Evolutionary conservation across 2,113 vertebrate genomes (phyloP), one percentile per base, ranked within the genome.

Genomic region (Phalacrocorax brasilianus): DNA sequence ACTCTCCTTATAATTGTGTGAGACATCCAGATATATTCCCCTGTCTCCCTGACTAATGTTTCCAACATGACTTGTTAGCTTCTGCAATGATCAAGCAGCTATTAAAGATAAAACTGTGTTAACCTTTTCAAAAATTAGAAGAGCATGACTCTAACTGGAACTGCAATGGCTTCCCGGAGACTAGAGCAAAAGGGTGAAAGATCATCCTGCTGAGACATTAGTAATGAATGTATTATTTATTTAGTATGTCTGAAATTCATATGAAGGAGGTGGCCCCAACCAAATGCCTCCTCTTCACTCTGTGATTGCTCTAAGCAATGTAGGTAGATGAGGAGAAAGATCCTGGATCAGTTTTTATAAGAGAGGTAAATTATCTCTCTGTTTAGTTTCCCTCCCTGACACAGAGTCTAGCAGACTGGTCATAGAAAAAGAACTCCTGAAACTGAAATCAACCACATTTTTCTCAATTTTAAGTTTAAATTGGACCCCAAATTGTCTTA

Each of bases 41-140:
- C 38, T 74, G 85, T 82, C 96, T 95, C 56, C 81, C 88, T 97
- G 97, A 98, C 90, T 97, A 97, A 98, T 98, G 92, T 81, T 74
- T 97, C 91, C 91, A 97, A 94, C 82, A 95, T 96, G 97, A 98
- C 95, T 97, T 98, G 95, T 96, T 98, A 98, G 96, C 97, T 96
- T 95, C 96, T 95, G 50, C 95, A 77, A 92, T 97, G 97, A 97
- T 97, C 97, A 97, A 97, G 94, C 96, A 91, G 96, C 97, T 97
- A 97, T 97, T 97, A 97, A 91, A 95, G 94, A 95, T 94, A 97
- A 97, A 98, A 96, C 90, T 75, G 52, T 97, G 88, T 94, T 97
- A 98, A 98, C 94, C 97, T 98, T 98, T 98, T 94, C 90, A 98
- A 96, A 97, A 97, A 97, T 97, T 95, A 96, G 96, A 89, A 96